Base-by-base conservation (phyloP, 2,888 invertebrate genomes). In the Rhagonycha fulva region DNA sequence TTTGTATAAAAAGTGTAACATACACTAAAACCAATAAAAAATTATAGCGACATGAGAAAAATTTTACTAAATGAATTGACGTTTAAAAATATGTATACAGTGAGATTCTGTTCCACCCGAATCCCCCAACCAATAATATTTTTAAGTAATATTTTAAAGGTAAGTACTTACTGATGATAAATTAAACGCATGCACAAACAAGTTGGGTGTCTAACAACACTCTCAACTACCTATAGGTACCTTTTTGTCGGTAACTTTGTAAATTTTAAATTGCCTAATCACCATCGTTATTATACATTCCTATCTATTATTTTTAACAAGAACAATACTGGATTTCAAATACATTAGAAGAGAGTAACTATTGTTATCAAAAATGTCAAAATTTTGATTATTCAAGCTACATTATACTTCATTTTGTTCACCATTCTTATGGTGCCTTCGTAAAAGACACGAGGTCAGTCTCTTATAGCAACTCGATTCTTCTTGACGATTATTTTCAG, bases 381-480 rank as follows among this genome's bases (percentile, higher is more conserved):
- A 62, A 14, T 66, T 28, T 66, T 28, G 19, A 47, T 71, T 30
- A 71, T n/a, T 68, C 19, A 19, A 63, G 63, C 23, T 63, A 60
- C 62, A 47, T 81, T 82, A 84, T 75, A 85, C 83, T 75, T 82
- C 83, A 74, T 83, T 82, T 79, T 83, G 82, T 70, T 80, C 72
- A 60, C 66, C 76, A 19, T 66, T 78, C 69, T 83, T 80, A 23
- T 79, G 78, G 12, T 81, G 80, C 28, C 78, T 79, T n/a, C 83
- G 83, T 9, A 83, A 84, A 69, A 85, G 81, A 78, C 84, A 85
- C 47, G 83, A 83, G 11, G 82, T 81, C 68, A 85, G 71, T 61
- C 84, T 82, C 47, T 78, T 81, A 74, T 84, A 82, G 79, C 84
- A 82, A 69, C 78, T 81, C 24, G 83, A 80, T 74, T 84, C 82